phyloP scores from a whole-genome alignment of 2,797 vertebrate species.

The Hirundo rustica region DNA sequence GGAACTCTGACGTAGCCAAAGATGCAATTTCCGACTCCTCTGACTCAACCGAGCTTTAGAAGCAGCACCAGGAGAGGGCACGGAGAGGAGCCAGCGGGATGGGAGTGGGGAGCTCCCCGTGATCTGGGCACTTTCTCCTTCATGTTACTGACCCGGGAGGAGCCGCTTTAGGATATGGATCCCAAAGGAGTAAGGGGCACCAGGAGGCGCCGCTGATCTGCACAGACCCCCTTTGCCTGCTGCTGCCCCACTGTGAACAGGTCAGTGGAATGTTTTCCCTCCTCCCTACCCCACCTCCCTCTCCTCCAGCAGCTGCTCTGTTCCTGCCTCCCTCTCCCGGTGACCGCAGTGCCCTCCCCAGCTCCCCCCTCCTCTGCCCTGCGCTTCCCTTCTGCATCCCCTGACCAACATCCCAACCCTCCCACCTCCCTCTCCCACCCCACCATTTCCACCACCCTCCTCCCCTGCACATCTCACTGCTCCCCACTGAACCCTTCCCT shows the following conservation, averaged over 20 bases:
- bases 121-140: background rate
- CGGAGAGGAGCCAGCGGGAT: rapidly evolving
- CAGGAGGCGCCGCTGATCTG: rapidly evolving
- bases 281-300: background rate
- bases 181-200: background rate
- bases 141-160: background rate
- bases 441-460: rapidly evolving
- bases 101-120: background rate
- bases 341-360: rapidly evolving
- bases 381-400: rapidly evolving
- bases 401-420: rapidly evolving
- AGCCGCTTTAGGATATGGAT: rapidly evolving
- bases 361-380: background rate
- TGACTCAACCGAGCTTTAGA: background rate
- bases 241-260: background rate
- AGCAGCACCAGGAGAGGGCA: background rate
- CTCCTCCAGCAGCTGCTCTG: background rate
- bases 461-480: background rate
- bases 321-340: background rate
- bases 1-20: background rate
- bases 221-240: background rate
- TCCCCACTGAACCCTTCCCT: background rate
- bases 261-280: background rate
- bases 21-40: background rate
- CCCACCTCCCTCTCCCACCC: background rate